Base-by-base conservation (phyloP, 2,113 vertebrate species). In the Zeus faber region DNA sequence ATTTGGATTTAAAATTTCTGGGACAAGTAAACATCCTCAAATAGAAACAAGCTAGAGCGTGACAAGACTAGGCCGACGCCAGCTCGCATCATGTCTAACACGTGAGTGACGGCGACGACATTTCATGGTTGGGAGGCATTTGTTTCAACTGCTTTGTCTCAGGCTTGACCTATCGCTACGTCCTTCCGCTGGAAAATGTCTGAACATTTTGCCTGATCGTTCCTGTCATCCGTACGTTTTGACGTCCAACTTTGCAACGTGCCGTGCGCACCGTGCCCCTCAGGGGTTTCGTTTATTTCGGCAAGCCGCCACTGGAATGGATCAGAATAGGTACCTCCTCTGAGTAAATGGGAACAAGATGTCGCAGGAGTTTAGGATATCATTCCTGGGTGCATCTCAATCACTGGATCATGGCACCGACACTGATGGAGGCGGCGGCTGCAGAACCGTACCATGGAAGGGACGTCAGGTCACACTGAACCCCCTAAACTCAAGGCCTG, bases 31-130 rank as follows among this genome's bases (percentile, higher is more conserved):
- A 67, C 71, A 27, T 13, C 45, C 57, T 16, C 9, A 37, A 44
- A 65, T 17, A 49, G 62, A 64, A 62, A 60, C 54, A 50, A 51
- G 71, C 52, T 68, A 65, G 54, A 49, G 62, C 54, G 26, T 67
- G 52, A 59, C 64, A 54, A 67, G 40, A 40, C 27, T 11, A 37
- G n/a, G n/a, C n/a, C 13, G n/a, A 20, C 77, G 77, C 54, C 77
- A 71, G 39, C 41, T 72, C 60, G 39, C 59, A 82, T 79, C 61
- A 64, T 17, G n/a, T 54, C 50, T 67, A 25, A 9, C 29, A 50
- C n/a, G 39, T 77, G 80, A 85, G 49, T 80, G 85, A 83, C 82
- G 82, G 79, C 62, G 4, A 43, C 21, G 67, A 72, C 82, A 82
- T 87, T 83, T 82, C 55, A 67, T 73, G 66, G 67, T 79, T 69